Base-by-base conservation (phyloP, 2,888 invertebrate genomes). In the Cheilosia soror region DNA sequence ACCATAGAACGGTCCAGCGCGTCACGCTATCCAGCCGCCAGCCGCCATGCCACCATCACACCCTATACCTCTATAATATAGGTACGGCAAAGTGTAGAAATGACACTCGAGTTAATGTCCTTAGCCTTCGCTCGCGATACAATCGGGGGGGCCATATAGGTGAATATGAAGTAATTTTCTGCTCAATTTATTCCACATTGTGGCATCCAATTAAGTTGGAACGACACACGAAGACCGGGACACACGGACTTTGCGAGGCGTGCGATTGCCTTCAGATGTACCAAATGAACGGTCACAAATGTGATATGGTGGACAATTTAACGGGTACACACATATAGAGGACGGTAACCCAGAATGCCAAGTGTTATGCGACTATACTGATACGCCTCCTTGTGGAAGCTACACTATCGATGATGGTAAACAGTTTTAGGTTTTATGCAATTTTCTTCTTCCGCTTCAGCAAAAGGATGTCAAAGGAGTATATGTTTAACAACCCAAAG, bases 141-240 rank as follows among this genome's bases (percentile, higher is more conserved):
- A 76, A 60, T 55, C 68, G 57, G 66, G 29, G 62, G 37, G 58
- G 55, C 58, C 86, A 69, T 78, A 87, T 85, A 88, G 88, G 88
- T 88, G 88, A 88, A 87, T 88, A 87, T 89, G 89, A 90, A 91
- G 92, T 92, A 92, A 92, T 92, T 92, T 92, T 92, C 91, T 90
- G 92, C 92, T 92, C 92, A 92, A 92, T 92, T 92, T 91, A 92
- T 90, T 91, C 90, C 90, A 90, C 91, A 91, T 91, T 92, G 92
- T 90, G 92, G 91, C 90, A 89, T 90, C 90, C 91, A 91, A 90
- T 92, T 91, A 90, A 91, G 90, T 90, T 90, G 89, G 89, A 90
- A 81, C 71, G 85, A 81, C 85, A 81, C 85, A 77, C 66, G 44
- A 72, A 76, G 73, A 72, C 78, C 76, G 62, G 75, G 69, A 78